Base-by-base conservation (phyloP, 2,888 invertebrate species). In the Bombylius major region DNA sequence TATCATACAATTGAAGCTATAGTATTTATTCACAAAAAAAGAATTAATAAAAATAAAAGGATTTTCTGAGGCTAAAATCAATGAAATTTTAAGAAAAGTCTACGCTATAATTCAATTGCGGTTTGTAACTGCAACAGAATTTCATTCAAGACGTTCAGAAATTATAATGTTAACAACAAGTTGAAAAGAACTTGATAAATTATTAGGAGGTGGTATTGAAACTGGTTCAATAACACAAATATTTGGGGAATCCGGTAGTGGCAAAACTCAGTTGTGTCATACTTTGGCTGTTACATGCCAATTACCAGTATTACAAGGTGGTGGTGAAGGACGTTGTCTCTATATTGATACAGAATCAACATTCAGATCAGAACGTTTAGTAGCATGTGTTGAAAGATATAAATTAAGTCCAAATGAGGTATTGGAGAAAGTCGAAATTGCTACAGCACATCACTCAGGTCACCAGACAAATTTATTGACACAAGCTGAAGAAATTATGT, bases 311-410 rank as follows among this genome's bases (percentile, higher is more conserved):
- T n/a, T n/a, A n/a, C n/a, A n/a, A n/a, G n/a, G n/a, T n/a, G n/a
- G n/a, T n/a, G n/a, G n/a, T n/a, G n/a, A n/a, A n/a, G 99, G 99
- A 4, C 99, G 97, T 72, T 97, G 97, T 68, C 77, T 99, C 67
- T 99, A 97, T 73, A 89, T 99, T 60, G 99, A 99, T 70, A 97
- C 99, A 0, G 99, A 99, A 70, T 95, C 95, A 31, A 97, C 96
- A 0, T 99, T 99, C 70, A 79, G 99, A 8, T 98, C 99, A 0
- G 98, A 99, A 77, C 78, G 99, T 50, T 72, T 99, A 55, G 76
- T 97, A 32, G 91, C 96, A 0, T 87, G 91, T 4, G 96, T 98
- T 0, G 91, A 94, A 67, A 81, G 92, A 61, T 98, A 87, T 69
- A 89, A 91, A 57, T 81, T 99, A 73, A 82, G 84, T 33, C 88